These are phyloP conservation scores for Sipha flava DNA, from an alignment of 1,140 invertebrate genomes.

Conservation along the genomic window DNA sequence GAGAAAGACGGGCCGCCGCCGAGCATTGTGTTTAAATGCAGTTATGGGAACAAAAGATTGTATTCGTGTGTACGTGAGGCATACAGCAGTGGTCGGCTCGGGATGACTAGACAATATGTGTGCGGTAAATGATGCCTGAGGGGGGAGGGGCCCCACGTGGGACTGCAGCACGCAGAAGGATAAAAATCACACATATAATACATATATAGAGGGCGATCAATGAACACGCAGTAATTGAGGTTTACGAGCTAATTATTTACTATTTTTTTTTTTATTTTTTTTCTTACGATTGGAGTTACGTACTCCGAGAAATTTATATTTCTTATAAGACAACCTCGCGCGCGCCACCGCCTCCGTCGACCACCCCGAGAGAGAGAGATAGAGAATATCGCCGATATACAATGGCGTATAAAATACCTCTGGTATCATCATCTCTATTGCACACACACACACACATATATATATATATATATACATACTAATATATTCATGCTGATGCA, in stretches of 20 bases:
- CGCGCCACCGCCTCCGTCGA: neutral
- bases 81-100: neutral
- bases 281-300: neutral
- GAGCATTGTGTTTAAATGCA: conserved; percentile 31
- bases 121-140: neutral
- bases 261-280: neutral
- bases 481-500: no score
- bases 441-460: no score
- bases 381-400: no score
- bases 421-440: no score
- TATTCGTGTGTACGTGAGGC: neutral
- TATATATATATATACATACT: no score
- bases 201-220: neutral
- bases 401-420: no score
- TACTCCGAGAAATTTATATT: neutral
- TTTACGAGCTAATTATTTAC: conserved; percentile 10
- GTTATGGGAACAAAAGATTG: conserved; percentile 32
- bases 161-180: neutral
- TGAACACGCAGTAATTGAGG: neutral
- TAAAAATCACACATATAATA: neutral
- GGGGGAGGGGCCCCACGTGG: neutral
- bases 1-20: neutral
- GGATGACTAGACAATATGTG: conserved; percentile 28
- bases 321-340: neutral
- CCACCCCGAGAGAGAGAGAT: neutral